Evolutionary conservation across 2,113 vertebrate species (phyloP).

Genomic region (Sinocyclocheilus anophthalmus): DNA sequence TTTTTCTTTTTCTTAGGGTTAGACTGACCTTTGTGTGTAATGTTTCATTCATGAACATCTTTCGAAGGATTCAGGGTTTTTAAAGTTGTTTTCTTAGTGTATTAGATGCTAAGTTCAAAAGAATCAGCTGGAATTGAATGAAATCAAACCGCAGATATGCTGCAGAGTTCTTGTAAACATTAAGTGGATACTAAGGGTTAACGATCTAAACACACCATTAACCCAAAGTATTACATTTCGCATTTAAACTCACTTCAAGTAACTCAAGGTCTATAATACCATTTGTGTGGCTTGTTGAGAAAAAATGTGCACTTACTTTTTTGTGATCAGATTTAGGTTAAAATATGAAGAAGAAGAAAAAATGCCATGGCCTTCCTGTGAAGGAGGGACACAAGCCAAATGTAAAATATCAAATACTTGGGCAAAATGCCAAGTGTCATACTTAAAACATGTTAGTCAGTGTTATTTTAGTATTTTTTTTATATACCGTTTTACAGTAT

Average conservation of each 20-base stretch:
- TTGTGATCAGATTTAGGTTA: neutral
- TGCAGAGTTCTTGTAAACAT: neutral
- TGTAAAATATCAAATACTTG: no score
- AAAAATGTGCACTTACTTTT: neutral
- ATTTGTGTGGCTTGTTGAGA: neutral
- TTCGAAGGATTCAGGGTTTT: neutral
- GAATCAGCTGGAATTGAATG: neutral
- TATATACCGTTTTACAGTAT: no score
- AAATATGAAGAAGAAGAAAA: neutral
- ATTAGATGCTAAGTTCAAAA: neutral
- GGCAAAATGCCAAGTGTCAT: no score
- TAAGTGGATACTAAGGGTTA: neutral
- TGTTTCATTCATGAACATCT: neutral
- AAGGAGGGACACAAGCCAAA: no score
- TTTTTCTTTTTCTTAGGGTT: neutral
- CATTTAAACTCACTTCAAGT: neutral
- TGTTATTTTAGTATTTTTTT: no score
- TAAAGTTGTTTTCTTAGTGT: neutral
- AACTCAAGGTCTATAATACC: neutral
- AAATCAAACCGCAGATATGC: neutral
- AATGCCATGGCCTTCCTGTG: no score
- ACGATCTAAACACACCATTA: neutral
- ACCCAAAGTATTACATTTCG: neutral
- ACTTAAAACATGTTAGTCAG: no score
- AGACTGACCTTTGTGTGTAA: neutral